Percentiles rank a stretch among this genome's conserved stretches.
phyloP scores from a whole-genome alignment of 2,888 invertebrate genomes.

The Cerastis rubricosa region DNA sequence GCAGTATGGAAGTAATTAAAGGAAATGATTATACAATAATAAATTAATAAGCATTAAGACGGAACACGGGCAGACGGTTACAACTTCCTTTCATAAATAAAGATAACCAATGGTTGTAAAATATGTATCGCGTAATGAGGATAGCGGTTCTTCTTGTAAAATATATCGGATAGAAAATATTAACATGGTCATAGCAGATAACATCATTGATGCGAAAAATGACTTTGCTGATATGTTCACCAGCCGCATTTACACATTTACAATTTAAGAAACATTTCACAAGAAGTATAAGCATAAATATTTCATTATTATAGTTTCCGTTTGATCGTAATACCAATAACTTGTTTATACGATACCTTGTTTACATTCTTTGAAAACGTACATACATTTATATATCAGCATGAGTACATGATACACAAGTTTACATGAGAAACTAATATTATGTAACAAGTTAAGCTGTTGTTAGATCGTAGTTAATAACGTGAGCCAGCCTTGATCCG shows the following conservation, averaged over 20 bases:
- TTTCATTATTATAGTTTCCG: conserved; percentile 19
- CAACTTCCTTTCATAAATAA: conserved; percentile 60
- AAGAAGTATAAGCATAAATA: conserved; percentile 36
- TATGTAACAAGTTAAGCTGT: conserved; percentile 49
- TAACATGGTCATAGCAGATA: conserved; percentile 20
- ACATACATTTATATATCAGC: conserved; percentile 9
- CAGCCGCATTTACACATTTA: conserved; percentile 1
- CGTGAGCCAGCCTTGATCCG: conserved; percentile 58
- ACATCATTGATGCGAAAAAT: conserved; percentile 12
- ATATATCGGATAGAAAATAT: conserved; percentile 17
- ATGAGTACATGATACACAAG: conserved; percentile 14
- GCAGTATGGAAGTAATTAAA: conserved; percentile 48
- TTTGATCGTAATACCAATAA: conserved; percentile 45
- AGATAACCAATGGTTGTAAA: conserved; percentile 50
- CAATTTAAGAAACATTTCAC: conserved; percentile 16
- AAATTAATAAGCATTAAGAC: conserved; percentile 55
- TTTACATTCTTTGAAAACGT: conserved; percentile 45
- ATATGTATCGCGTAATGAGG: conserved; percentile 36
- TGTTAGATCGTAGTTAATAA: conserved; percentile 55
- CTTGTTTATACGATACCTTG: conserved; percentile 30
- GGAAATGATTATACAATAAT: conserved; percentile 54
- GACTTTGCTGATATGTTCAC: background rate
- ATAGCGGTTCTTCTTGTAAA: conserved; percentile 48
- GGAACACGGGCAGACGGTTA: conserved; percentile 49
- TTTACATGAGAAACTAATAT: conserved; percentile 40